Base-by-base conservation (phyloP, 35 echinoderm and acorn worm species). In the Nesometra sesokonis region DNA sequence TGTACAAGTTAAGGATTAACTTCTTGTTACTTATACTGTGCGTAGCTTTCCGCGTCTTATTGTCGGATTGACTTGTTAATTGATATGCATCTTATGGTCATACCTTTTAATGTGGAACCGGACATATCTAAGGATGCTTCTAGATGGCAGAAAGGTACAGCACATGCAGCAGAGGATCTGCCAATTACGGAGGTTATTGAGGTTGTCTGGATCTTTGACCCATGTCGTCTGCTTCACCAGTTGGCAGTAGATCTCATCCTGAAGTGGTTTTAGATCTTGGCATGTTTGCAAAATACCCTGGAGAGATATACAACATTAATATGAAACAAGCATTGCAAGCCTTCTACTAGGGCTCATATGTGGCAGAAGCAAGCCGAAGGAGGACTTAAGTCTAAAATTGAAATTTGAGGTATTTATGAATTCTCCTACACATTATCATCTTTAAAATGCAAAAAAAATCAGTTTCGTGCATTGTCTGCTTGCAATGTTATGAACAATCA, bases 221-320 rank as follows among this genome's bases (percentile, higher is more conserved):
- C 88, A 84, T 13, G 92, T 92, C 5, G 96, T 93, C 85, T 99
- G 96, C 40, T 99, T 99, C 83, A 91, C 90, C 19, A 99, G 87
- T 80, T 99, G 96, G 83, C 96, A 99, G 85, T 99, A 99, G 21
- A 99, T 90, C 82, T 99, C 96, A 87, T 99, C 96, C 35, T 93
- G 38, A 37, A 99, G 82, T 4, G 90, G 88, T 36, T 93, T 99
- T 76, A 99, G 90, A 77, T 99, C 96, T 80, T 99, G 96, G 30
- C 93, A 94, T 32, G 96, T 94, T 87, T 99, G 96, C 15, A 99
- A 82, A 35, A 99, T 99, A 77, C 91, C 90, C 96, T 99, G 90
- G n/a, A n/a, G n/a, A 19, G 46, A 88, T 23, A 30, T 33, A 46
- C 11, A 11, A 37, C 88, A 79, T 43, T 15, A 43, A 43, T 43